Base-by-base conservation (phyloP, 2,797 vertebrate genomes). In the Sphaeramia orbicularis region DNA sequence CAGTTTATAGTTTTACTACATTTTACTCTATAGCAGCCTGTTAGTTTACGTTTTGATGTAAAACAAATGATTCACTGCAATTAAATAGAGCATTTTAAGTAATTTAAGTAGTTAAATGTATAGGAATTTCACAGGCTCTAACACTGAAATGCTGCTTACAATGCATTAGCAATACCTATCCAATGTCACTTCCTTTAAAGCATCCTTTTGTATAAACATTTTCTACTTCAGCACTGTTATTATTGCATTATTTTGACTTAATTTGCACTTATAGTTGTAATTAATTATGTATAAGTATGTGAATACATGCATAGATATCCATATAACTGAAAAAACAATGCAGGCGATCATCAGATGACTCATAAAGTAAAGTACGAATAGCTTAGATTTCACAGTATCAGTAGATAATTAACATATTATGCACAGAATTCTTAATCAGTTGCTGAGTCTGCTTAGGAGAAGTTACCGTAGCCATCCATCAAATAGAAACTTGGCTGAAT, bases 401-500 rank as follows among this genome's bases (percentile, higher is more conserved):
- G 10, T 11, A 16, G 15, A 53, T 24, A n/a, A 41, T 47, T 1
- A 21, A 40, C 15, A 37, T 24, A 45, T n/a, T 32, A n/a, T 32
- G 15, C 11, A 35, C 15, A 12, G 27, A 7, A 7, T 14, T 32
- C 2, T 35, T 52, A 1, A 21, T 58, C 16, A 6, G 42, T 41
- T 38, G 42, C 42, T 54, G 30, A 18, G 37, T 18, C 0, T 10
- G 3, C 24, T 32, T 0, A 41, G 60, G 37, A n/a, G 2, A 13
- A 21, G 27, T 56, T 62, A 14, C 43, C 50, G 53, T 57, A 13
- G 12, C 27, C 13, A 18, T 16, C 30, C 38, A 43, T 48, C 37
- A 69, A 57, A 67, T 6, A 51, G 72, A 73, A 86, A 58, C 54
- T 56, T 77, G 62, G 65, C 73, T 0, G 7, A 9, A 7, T 52